Evolutionary conservation across 2,113 vertebrate species (phyloP).

Genomic region (Galeopterus variegatus): DNA sequence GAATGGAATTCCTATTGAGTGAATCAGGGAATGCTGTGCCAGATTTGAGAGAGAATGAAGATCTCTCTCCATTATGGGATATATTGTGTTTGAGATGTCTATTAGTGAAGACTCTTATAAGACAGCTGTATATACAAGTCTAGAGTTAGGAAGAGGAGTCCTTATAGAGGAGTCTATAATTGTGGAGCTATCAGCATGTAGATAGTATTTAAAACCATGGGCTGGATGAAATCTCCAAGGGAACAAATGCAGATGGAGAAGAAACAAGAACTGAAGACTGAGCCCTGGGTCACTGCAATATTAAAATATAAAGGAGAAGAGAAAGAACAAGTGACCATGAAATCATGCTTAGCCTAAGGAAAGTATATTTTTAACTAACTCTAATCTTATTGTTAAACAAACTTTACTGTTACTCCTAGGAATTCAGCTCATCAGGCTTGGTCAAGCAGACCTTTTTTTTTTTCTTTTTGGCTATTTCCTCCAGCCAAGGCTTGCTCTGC

Average conservation of each 20-base stretch:
- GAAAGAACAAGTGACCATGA: too few relatives aligned
- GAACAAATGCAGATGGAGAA: background rate
- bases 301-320: background rate
- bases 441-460: too few relatives aligned
- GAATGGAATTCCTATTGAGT: background rate
- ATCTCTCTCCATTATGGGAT: background rate
- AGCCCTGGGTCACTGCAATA: background rate
- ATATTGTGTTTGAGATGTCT: background rate
- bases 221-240: background rate
- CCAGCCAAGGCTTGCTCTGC: too few relatives aligned
- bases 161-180: background rate
- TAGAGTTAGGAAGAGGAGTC: background rate
- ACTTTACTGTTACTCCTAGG: too few relatives aligned
- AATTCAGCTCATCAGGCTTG: too few relatives aligned
- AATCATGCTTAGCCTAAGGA: too few relatives aligned
- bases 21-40: background rate
- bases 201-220: background rate
- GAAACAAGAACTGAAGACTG: background rate
- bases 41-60: background rate
- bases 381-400: too few relatives aligned
- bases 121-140: background rate
- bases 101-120: background rate
- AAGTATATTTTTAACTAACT: too few relatives aligned
- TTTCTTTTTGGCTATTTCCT: too few relatives aligned
- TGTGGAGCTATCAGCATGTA: background rate